These are phyloP conservation scores for Halictus quadricinctus DNA, from an alignment of 2,888 invertebrate genomes.

Conservation along the genomic window DNA sequence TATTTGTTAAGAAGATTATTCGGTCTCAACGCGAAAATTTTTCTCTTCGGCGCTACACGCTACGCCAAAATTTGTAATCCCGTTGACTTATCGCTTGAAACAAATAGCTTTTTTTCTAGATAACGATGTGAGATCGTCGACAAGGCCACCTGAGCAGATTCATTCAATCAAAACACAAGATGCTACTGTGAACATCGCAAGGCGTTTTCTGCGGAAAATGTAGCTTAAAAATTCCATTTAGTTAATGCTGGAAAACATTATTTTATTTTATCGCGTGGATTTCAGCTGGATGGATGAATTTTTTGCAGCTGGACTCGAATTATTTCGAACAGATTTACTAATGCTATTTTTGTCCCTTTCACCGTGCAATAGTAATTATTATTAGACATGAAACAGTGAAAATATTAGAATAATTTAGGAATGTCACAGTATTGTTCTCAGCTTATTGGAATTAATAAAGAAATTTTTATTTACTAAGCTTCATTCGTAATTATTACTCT, in stretches of 20 bases:
- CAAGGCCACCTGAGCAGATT: background rate
- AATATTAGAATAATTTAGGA: no score
- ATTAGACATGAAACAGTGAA: background rate
- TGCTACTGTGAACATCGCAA: background rate
- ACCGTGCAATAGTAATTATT: no score
- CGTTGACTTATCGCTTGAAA: background rate
- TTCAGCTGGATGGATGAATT: background rate
- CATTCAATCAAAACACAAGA: background rate
- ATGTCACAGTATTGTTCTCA: no score
- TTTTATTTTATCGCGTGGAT: background rate
- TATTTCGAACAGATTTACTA: background rate
- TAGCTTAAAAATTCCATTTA: background rate
- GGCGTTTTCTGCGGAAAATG: background rate
- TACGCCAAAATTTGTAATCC: conserved; percentile 20
- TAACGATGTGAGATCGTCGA: background rate
- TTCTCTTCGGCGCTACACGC: background rate
- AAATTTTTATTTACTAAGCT: no score
- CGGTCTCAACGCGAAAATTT: background rate
- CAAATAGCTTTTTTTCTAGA: background rate
- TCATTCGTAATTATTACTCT: no score
- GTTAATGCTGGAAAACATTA: background rate
- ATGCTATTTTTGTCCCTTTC: background rate
- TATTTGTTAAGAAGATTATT: conserved; percentile 8
- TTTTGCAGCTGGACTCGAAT: background rate
- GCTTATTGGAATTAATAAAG: no score